These are phyloP conservation scores for Myotis brandtii DNA, from an alignment of 2,113 vertebrate species.

Conservation along the genomic window DNA sequence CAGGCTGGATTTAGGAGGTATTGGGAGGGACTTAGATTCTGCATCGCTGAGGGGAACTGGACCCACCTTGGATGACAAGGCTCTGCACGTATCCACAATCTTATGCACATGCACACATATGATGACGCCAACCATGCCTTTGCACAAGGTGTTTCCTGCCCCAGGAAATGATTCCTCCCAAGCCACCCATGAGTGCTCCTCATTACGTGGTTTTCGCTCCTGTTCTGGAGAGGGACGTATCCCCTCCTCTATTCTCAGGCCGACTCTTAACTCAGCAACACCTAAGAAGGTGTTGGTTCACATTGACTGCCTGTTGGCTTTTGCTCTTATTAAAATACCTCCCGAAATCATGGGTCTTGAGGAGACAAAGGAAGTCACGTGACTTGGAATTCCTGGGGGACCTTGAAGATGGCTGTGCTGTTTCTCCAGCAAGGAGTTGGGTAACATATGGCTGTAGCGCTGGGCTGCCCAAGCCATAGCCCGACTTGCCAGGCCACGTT, in stretches of 20 bases:
- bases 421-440: conserved; percentile 48
- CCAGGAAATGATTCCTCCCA: background rate
- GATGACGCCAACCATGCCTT: accelerated
- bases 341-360: background rate
- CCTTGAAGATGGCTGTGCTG: conserved; percentile 54
- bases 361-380: conserved; percentile 23
- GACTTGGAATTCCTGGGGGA: conserved; percentile 11
- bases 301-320: background rate
- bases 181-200: accelerated
- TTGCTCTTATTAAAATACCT: background rate
- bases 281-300: background rate
- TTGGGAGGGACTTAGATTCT: background rate
- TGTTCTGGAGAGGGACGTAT: accelerated
- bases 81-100: background rate
- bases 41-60: background rate
- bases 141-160: accelerated
- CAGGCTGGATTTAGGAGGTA: background rate
- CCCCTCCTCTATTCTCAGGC: background rate
- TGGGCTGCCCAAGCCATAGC: conserved; percentile 55
- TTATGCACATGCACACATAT: too few species aligned
- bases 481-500: conserved; percentile 59
- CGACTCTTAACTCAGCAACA: too few species aligned
- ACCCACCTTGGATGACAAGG: too few species aligned
- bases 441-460: conserved; percentile 68
- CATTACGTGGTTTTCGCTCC: accelerated